phyloP scores from a whole-genome alignment of 30 jellyfish, hydroid and myxozoan genomes.

The Mastigias papua region DNA sequence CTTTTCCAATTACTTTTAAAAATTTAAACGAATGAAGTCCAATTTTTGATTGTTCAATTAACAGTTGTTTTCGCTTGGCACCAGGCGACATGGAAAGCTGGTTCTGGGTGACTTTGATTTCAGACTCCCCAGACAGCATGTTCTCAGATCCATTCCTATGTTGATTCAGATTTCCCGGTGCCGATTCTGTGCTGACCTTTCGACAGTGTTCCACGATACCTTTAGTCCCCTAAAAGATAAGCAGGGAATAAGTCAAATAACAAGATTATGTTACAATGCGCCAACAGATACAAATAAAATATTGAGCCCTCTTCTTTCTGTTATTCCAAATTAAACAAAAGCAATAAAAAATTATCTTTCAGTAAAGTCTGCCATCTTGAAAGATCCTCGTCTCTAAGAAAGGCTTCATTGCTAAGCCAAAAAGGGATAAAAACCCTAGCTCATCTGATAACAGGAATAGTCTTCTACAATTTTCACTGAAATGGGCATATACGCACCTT shows the following conservation, averaged over 20 bases:
- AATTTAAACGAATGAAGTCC: constrained; percentile 76
- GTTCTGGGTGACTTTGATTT: constrained; percentile 37
- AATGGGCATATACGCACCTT: too few species aligned
- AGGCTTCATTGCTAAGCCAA: too few species aligned
- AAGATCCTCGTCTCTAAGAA: too few species aligned
- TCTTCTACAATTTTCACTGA: too few species aligned
- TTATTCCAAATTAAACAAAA: too few species aligned
- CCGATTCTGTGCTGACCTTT: constrained; percentile 70
- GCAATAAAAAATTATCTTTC: too few species aligned
- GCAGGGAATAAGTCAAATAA: neutral
- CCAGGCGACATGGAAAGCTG: constrained; percentile 85
- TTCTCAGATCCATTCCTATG: constrained; percentile 47
- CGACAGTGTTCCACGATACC: constrained; percentile 5
- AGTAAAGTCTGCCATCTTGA: too few species aligned
- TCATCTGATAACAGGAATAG: too few species aligned
- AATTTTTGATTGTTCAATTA: constrained; percentile 42
- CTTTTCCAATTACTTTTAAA: constrained; percentile 94
- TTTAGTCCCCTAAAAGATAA: constrained; percentile 23
- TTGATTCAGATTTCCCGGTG: constrained; percentile 65
- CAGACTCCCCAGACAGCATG: constrained; percentile 13
- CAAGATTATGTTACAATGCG: too few species aligned
- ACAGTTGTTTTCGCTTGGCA: constrained; percentile 55
- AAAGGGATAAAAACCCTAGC: too few species aligned
- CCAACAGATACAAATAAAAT: too few species aligned
- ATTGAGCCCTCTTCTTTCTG: too few species aligned